Percentiles rank a stretch among this genome's conserved stretches.
phyloP scores from a whole-genome alignment of 1,140 invertebrate genomes.

The Lordiphosa mommai region DNA sequence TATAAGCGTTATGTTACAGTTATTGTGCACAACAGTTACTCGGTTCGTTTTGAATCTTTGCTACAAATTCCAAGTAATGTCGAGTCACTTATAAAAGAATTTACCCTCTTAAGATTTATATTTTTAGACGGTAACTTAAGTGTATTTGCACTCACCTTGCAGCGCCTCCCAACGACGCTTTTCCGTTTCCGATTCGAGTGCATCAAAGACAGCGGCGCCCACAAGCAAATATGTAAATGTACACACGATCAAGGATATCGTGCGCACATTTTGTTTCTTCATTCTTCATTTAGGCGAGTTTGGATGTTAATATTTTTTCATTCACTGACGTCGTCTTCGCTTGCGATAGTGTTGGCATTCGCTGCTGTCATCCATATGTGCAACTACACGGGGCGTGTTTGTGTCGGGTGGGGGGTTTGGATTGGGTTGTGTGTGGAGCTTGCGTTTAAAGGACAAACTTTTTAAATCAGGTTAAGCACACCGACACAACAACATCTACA shows the following conservation, averaged over 20 bases:
- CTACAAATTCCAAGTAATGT: too few species aligned
- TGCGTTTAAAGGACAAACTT: constrained; percentile 51
- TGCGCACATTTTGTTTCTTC: constrained; percentile 99
- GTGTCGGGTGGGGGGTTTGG: not conserved
- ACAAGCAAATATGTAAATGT: constrained; percentile 99
- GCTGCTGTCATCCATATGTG: constrained; percentile 53
- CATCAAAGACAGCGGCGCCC: constrained; percentile 99
- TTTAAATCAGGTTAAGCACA: constrained; percentile 67
- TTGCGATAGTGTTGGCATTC: constrained; percentile 38
- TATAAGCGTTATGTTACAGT: too few species aligned
- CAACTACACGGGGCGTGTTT: constrained; percentile 3
- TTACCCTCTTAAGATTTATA: too few species aligned
- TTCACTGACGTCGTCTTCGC: constrained; percentile 46
- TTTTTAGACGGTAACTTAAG: too few species aligned
- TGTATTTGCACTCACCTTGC: constrained; percentile 84
- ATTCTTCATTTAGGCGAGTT: constrained; percentile 83
- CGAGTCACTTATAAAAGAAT: too few species aligned
- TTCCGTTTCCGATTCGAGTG: constrained; percentile 97
- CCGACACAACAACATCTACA: constrained; percentile 11
- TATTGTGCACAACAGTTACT: too few species aligned
- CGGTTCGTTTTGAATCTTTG: too few species aligned
- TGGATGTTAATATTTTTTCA: constrained; percentile 56
- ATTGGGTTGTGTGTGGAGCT: not conserved
- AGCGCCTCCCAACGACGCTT: constrained; percentile 91
- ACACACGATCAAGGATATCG: constrained; percentile 98